Percentiles rank a stretch among this genome's conserved stretches.
Conservation (phyloP, 1,140 invertebrate species). For the Macrotrachela quadricornifera region DNA sequence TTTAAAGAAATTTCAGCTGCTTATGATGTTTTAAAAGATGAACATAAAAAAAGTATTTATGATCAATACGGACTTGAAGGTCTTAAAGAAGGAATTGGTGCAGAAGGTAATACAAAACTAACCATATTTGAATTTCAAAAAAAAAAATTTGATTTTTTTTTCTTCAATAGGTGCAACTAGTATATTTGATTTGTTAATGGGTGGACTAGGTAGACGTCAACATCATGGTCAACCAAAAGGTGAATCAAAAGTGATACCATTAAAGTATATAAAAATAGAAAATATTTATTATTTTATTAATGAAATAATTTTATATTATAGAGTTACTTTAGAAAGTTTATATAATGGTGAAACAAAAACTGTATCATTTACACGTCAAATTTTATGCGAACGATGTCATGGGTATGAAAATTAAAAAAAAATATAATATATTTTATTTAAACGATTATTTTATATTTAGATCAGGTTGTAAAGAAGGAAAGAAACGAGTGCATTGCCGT, state of each 20-base stretch:
- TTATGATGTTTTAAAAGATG: conserved; percentile 8
- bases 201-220: not conserved
- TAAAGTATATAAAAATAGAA: too few species aligned
- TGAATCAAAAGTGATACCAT: too few species aligned
- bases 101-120: not conserved
- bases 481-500: conserved; percentile 49
- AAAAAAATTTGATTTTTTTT: too few species aligned
- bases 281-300: too few species aligned
- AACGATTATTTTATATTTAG: conserved; percentile 20
- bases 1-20: conserved; percentile 9
- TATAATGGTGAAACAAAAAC: conserved; percentile 77
- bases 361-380: conserved; percentile 68
- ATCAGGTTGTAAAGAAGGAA: conserved; percentile 56
- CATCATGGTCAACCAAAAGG: not conserved
- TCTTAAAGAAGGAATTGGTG: conserved; percentile 7
- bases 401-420: conserved; percentile 19
- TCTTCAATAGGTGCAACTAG: too few species aligned
- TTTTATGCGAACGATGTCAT: conserved; percentile 83
- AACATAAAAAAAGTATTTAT: conserved; percentile 2
- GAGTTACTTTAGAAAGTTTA: conserved; percentile 70
- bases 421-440: not conserved
- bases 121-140: too few species aligned
- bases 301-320: conserved; percentile 16
- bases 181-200: too few species aligned
- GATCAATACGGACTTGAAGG: conserved; percentile 7